Conservation (phyloP, 2,113 vertebrate species). For the Dipodomys stephensi region DNA sequence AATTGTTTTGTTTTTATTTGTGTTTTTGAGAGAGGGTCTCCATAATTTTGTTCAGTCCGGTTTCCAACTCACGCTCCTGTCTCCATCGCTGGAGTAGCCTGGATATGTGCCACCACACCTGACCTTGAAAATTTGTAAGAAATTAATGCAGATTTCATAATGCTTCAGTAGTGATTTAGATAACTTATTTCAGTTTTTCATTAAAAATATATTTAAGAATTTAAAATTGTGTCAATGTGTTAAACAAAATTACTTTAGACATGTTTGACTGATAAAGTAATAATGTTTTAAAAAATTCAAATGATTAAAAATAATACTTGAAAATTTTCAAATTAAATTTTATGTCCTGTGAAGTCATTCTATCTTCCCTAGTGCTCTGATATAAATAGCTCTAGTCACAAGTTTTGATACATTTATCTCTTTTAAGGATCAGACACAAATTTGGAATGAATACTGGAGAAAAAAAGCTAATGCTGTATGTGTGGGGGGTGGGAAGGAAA, state of each 20-base stretch:
- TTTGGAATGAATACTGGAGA: background rate
- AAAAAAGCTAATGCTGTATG: background rate
- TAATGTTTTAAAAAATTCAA: background rate
- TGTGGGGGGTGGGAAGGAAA: background rate
- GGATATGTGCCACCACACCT: too few species aligned
- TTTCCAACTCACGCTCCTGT: too few species aligned
- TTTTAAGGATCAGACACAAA: background rate
- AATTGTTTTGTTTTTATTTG: too few species aligned
- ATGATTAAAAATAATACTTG: background rate
- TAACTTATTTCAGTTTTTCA: constrained; percentile 1
- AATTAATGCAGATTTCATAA: constrained; percentile 9
- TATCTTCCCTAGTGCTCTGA: background rate
- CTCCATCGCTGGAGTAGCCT: too few species aligned
- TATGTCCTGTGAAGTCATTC: background rate
- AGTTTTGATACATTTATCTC: fast-evolving
- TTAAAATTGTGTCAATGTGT: background rate
- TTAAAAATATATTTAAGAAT: constrained; percentile 17
- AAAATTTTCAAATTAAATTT: constrained; percentile 39
- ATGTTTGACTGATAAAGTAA: constrained; percentile 44
- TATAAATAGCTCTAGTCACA: background rate
- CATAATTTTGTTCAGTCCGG: too few species aligned
- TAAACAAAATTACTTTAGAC: constrained; percentile 23
- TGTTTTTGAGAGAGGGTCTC: too few species aligned
- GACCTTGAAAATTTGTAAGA: background rate
- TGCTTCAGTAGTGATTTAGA: background rate